These are phyloP conservation scores for Leucoptera coffeella DNA, from an alignment of 2,888 invertebrate species.

Conservation along the genomic window DNA sequence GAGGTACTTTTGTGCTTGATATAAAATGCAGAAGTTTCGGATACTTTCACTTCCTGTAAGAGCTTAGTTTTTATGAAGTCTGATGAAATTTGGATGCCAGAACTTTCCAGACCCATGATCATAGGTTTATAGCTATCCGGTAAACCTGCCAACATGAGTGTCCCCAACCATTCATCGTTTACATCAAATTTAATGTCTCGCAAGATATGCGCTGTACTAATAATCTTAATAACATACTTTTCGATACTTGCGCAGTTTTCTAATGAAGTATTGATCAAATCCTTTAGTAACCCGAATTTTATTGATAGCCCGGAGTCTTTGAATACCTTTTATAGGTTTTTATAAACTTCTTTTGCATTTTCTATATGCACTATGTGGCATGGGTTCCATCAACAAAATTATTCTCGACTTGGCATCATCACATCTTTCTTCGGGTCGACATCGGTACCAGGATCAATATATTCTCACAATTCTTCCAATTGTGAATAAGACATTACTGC, in stretches of 20 bases:
- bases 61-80: slow-evolving; percentile 7
- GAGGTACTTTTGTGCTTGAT: slow-evolving; percentile 3
- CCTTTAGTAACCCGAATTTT: slow-evolving; percentile 7
- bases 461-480: too few relatives aligned
- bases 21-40: too few relatives aligned
- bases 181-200: slow-evolving; percentile 9
- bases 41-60: slow-evolving; percentile 6
- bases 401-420: slow-evolving; percentile 7
- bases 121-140: slow-evolving; percentile 8
- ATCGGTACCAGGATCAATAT: background rate
- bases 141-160: slow-evolving; percentile 8
- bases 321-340: slow-evolving; percentile 4
- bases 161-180: slow-evolving; percentile 9
- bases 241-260: slow-evolving; percentile 7
- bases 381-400: slow-evolving; percentile 5
- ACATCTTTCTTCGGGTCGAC: slow-evolving; percentile 2
- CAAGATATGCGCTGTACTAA: slow-evolving; percentile 8
- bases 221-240: slow-evolving; percentile 8
- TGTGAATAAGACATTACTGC: too few relatives aligned
- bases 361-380: slow-evolving; percentile 4
- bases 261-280: slow-evolving; percentile 8
- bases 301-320: slow-evolving; percentile 7
- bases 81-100: slow-evolving; percentile 3
- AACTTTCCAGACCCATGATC: slow-evolving; percentile 7
- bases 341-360: slow-evolving; percentile 5